These are phyloP conservation scores for Chionoecetes opilio DNA, from an alignment of 1,140 invertebrate genomes.

Conservation along the genomic window DNA sequence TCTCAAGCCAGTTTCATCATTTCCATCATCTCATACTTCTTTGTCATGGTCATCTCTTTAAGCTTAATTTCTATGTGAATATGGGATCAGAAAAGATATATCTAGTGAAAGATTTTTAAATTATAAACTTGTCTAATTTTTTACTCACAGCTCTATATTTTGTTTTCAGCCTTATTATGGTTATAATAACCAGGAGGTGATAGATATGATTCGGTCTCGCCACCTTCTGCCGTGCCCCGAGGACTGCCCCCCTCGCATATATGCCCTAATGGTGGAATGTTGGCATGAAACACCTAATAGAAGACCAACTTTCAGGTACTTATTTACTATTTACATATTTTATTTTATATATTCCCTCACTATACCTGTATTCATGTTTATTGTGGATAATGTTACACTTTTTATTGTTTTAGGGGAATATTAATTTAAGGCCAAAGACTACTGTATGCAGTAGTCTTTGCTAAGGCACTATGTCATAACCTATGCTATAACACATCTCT, in stretches of 20 bases:
- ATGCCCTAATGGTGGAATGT: constrained; percentile 97
- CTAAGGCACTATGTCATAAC: not conserved
- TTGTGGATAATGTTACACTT: not conserved
- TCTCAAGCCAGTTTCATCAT: too few relatives aligned
- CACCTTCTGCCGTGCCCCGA: constrained; percentile 97
- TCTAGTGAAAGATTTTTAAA: not conserved
- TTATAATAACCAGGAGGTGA: constrained; percentile 98
- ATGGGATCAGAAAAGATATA: not conserved
- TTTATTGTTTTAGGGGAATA: not conserved
- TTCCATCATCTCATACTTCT: too few relatives aligned
- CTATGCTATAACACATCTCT: not conserved
- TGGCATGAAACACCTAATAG: constrained; percentile 97
- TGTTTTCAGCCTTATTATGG: constrained; percentile 93
- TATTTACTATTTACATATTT: too few relatives aligned
- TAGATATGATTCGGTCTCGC: constrained; percentile 96
- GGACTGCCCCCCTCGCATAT: constrained; percentile 95
- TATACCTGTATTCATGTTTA: not conserved
- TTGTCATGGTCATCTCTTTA: too few relatives aligned
- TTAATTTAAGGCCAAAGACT: not conserved
- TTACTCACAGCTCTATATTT: not conserved
- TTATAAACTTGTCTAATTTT: not conserved
- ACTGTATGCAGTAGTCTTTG: too few relatives aligned
- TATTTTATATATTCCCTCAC: not conserved
- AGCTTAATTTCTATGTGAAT: not conserved
- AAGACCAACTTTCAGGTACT: constrained; percentile 92